Percentiles rank a stretch among this genome's conserved stretches.
phyloP scores from a whole-genome alignment of 2,113 vertebrate genomes.

The Hyla sarda region DNA sequence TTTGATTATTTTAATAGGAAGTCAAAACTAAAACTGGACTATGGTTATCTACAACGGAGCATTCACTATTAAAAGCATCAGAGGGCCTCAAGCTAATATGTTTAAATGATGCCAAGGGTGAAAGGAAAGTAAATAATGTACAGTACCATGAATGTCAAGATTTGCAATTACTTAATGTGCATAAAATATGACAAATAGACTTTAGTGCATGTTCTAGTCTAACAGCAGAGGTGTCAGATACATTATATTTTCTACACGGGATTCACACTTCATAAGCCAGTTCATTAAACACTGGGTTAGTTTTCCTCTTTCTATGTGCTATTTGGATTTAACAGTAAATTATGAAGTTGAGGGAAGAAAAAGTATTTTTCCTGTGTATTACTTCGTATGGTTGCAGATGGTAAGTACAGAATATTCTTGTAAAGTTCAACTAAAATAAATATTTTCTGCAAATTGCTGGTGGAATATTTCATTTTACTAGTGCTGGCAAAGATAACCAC shows the following conservation, averaged over 20 bases:
- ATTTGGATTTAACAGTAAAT: conserved; percentile 19
- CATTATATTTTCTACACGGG: conserved; percentile 49
- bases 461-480: neutral
- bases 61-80: conserved; percentile 45
- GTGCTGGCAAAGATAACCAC: neutral
- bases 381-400: neutral
- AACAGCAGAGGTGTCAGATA: conserved; percentile 39
- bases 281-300: conserved; percentile 40
- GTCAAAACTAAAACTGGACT: conserved; percentile 44
- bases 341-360: conserved; percentile 41
- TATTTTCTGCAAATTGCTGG: neutral
- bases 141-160: conserved; percentile 16
- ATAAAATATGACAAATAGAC: conserved; percentile 31
- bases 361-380: conserved; percentile 7
- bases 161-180: conserved; percentile 41
- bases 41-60: conserved; percentile 46
- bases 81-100: conserved; percentile 8
- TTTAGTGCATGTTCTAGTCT: conserved; percentile 38
- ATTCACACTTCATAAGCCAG: conserved; percentile 52
- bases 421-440: conserved; percentile 7
- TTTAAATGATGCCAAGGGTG: conserved; percentile 37
- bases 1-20: conserved; percentile 57
- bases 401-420: neutral
- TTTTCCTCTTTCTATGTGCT: conserved; percentile 35
- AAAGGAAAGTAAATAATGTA: conserved; percentile 38